Percentiles rank a stretch among this genome's conserved stretches.
phyloP scores from a whole-genome alignment of 1,140 invertebrate species.

The Coptotermes formosanus region DNA sequence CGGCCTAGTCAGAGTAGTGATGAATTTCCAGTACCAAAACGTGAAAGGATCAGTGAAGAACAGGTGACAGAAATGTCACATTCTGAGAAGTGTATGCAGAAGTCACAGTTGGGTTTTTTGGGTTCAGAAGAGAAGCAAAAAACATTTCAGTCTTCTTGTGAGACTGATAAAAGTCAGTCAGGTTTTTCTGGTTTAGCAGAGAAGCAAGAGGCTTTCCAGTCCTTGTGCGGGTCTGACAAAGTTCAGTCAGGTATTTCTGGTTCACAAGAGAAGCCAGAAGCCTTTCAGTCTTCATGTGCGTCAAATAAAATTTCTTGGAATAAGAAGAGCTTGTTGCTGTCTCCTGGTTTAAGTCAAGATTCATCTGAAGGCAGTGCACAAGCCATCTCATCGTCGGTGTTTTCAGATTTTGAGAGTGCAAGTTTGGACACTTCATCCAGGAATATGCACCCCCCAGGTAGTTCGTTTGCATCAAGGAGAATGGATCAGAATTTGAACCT shows the following conservation, averaged over 20 bases:
- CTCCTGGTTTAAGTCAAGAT: background rate
- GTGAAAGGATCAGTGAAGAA: background rate
- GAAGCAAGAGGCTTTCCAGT: too few species aligned
- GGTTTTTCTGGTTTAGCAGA: too few species aligned
- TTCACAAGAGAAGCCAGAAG: background rate
- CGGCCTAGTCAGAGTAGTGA: background rate
- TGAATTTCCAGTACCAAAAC: background rate
- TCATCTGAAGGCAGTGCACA: background rate
- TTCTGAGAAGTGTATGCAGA: background rate
- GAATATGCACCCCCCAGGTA: background rate
- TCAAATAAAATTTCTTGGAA: too few species aligned
- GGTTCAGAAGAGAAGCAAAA: background rate
- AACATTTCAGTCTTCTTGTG: background rate
- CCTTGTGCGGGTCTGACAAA: too few species aligned
- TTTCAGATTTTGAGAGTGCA: background rate
- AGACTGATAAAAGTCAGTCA: background rate
- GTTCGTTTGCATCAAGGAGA: background rate
- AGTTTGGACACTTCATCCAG: background rate
- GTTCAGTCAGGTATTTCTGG: background rate
- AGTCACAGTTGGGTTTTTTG: background rate
- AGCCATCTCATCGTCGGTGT: background rate
- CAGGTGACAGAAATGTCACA: background rate
- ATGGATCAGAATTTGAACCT: background rate
- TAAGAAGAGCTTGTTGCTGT: too few species aligned
- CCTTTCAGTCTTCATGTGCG: background rate